Percentiles rank a stretch among this genome's conserved stretches.
Conservation (phyloP, 1,140 invertebrate species). For the Drosophila sp. region DNA sequence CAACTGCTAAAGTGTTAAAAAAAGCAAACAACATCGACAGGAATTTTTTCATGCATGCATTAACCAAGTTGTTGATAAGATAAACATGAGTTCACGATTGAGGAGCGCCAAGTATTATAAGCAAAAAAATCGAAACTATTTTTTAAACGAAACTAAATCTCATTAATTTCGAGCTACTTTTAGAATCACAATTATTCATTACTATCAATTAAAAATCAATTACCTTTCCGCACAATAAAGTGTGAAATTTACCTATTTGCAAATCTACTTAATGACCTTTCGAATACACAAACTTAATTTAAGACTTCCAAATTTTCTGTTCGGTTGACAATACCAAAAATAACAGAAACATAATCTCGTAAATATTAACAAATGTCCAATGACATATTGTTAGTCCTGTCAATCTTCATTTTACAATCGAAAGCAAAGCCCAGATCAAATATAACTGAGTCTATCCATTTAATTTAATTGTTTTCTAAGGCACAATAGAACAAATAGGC, state of each 20-base stretch:
- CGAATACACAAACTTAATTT: background rate
- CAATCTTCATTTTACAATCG: slow-evolving; percentile 17
- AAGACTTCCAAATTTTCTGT: background rate
- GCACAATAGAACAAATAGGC: slow-evolving; percentile 35
- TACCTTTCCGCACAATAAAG: no score
- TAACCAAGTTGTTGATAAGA: slow-evolving; percentile 44
- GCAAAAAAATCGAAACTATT: slow-evolving; percentile 44
- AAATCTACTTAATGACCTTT: slow-evolving; percentile 6
- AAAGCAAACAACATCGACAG: slow-evolving; percentile 18
- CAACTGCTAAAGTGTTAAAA: slow-evolving; percentile 50
- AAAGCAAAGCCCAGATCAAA: slow-evolving; percentile 13
- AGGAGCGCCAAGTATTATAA: slow-evolving; percentile 40
- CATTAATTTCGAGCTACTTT: background rate
- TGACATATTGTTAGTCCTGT: background rate
- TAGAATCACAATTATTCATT: no score
- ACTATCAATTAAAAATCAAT: no score
- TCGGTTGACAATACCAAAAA: background rate
- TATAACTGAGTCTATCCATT: slow-evolving; percentile 13
- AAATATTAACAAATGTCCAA: slow-evolving; percentile 5
- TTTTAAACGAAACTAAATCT: background rate
- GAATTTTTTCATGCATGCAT: slow-evolving; percentile 51
- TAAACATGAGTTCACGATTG: slow-evolving; percentile 27
- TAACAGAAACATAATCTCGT: slow-evolving; percentile 2
- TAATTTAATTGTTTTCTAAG: slow-evolving; percentile 26
- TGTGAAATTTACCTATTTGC: background rate